phyloP scores from a whole-genome alignment of 2,113 vertebrate species.

The Oophaga pumilio region DNA sequence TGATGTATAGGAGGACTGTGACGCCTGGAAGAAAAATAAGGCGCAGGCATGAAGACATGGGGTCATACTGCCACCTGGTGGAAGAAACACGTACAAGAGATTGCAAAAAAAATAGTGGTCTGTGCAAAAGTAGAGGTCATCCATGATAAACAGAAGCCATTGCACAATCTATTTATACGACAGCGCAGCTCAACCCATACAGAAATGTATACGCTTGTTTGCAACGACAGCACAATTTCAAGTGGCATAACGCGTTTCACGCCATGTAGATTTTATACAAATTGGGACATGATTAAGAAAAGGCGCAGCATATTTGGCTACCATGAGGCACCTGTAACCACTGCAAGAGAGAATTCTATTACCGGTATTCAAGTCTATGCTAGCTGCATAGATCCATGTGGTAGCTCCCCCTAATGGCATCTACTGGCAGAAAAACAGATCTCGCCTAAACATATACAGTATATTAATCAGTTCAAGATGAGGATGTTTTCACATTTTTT shows the following conservation, averaged over 20 bases:
- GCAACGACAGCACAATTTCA: background rate
- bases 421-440: too few species aligned
- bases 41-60: background rate
- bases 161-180: background rate
- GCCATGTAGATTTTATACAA: background rate
- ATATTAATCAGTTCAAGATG: too few species aligned
- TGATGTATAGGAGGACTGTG: conserved; percentile 1
- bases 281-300: background rate
- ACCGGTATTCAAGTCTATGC: too few species aligned
- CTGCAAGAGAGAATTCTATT: too few species aligned
- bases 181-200: background rate
- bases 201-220: background rate
- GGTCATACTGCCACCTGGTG: conserved; percentile 39
- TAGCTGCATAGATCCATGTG: too few species aligned
- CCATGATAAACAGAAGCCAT: background rate
- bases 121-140: background rate
- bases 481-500: too few species aligned
- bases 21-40: background rate
- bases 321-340: too few species aligned
- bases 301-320: too few species aligned
- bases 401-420: too few species aligned
- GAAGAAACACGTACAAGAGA: background rate
- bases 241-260: background rate
- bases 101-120: background rate
- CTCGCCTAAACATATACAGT: too few species aligned